Evolutionary conservation across 35 echinoderm and acorn worm genomes (phyloP).

Genomic region (Anneissia japonica): DNA sequence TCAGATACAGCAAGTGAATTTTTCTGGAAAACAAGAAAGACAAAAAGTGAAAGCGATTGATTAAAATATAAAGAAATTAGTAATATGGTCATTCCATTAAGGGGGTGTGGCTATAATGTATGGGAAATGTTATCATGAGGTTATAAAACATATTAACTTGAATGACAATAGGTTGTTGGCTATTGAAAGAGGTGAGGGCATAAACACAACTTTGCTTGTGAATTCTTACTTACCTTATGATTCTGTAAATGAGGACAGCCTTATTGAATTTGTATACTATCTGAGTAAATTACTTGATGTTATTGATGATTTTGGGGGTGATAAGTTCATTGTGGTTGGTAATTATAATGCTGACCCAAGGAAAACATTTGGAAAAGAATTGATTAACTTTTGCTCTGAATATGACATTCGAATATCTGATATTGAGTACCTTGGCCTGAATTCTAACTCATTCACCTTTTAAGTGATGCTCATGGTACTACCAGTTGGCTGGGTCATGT

Average conservation of each 20-base stretch:
- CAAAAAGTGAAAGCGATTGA: too few species aligned
- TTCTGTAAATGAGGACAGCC: neutral
- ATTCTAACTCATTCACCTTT: too few species aligned
- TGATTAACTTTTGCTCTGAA: neutral
- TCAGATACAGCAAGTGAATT: too few species aligned
- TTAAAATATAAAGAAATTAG: too few species aligned
- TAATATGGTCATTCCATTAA: too few species aligned
- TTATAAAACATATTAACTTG: neutral
- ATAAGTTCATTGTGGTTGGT: neutral
- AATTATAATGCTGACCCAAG: neutral
- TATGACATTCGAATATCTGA: neutral
- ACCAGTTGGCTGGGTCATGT: too few species aligned
- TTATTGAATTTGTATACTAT: neutral
- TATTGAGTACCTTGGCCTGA: neutral
- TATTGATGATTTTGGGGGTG: neutral
- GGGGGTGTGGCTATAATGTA: neutral
- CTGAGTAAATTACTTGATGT: neutral
- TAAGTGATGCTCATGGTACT: too few species aligned
- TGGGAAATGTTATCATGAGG: neutral
- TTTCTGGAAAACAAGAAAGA: too few species aligned
- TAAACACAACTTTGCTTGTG: neutral
- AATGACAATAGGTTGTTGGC: neutral
- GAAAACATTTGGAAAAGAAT: neutral
- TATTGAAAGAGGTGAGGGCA: neutral
- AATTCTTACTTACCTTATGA: neutral